phyloP scores from a whole-genome alignment of 2,113 vertebrate genomes.

The Rhodinocichla rosea region DNA sequence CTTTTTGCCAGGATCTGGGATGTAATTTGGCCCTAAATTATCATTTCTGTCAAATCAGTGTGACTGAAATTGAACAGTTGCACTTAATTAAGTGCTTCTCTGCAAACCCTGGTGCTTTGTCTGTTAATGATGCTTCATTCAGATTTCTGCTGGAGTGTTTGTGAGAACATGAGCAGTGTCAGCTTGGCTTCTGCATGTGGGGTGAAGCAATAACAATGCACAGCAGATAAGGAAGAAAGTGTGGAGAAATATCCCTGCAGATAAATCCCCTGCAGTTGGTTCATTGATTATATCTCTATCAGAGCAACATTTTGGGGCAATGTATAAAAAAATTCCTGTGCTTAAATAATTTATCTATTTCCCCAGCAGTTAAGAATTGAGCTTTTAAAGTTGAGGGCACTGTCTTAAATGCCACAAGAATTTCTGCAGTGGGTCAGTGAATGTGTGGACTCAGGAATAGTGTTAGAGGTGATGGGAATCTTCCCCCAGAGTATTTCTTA shows the following conservation, averaged over 20 bases:
- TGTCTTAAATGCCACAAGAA: background rate
- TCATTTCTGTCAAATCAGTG: background rate
- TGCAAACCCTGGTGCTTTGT: background rate
- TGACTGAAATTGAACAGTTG: background rate
- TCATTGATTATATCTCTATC: background rate
- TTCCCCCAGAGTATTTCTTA: background rate
- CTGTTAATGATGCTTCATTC: background rate
- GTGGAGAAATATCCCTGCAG: background rate
- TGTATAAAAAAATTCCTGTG: background rate
- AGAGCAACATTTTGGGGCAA: background rate
- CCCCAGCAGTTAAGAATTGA: background rate
- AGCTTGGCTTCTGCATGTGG: background rate
- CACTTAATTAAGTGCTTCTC: slow-evolving; percentile 22
- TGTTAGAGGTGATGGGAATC: background rate
- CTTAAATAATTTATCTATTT: background rate
- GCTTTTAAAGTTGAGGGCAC: background rate
- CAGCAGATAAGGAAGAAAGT: background rate
- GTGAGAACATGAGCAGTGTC: background rate
- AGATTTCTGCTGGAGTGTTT: background rate
- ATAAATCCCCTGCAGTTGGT: background rate
- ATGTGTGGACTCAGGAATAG: background rate
- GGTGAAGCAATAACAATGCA: background rate
- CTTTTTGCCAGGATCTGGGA: background rate
- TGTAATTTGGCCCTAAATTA: slow-evolving; percentile 11
- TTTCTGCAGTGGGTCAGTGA: background rate